These are phyloP conservation scores for Clarias platycephalus DNA, from an alignment of 2,797 vertebrate genomes.

Conservation along the genomic window DNA sequence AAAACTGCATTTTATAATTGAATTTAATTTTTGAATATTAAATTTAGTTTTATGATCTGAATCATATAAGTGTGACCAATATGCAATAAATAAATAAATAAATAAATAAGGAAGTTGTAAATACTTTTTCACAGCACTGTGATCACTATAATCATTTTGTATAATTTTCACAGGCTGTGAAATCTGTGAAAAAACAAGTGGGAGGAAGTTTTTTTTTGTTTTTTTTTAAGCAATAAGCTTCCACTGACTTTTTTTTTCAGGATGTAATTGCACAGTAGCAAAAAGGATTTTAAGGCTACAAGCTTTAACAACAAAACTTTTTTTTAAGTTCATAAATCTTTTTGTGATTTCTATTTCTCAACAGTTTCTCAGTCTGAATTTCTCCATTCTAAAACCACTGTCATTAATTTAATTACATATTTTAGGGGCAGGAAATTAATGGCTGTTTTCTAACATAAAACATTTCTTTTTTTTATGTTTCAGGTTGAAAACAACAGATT, in stretches of 20 bases:
- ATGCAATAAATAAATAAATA: too few relatives aligned
- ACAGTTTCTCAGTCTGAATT: not conserved
- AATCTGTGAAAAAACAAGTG: not conserved
- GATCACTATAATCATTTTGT: not conserved
- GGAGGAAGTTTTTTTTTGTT: not conserved
- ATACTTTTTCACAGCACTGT: too few relatives aligned
- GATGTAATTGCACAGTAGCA: not conserved
- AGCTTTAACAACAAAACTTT: not conserved
- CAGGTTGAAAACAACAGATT: constrained; percentile 73
- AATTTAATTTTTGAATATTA: too few relatives aligned
- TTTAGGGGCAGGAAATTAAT: not conserved
- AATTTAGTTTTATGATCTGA: too few relatives aligned
- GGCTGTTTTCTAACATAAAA: not conserved
- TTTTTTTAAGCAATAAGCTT: not conserved
- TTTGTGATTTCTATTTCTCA: not conserved
- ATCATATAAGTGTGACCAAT: too few relatives aligned
- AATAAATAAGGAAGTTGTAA: too few relatives aligned
- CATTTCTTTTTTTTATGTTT: not conserved
- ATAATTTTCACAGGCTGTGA: not conserved
- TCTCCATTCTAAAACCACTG: not conserved
- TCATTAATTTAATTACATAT: not conserved
- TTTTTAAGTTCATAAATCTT: not conserved
- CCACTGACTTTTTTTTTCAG: not conserved
- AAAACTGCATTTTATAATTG: too few relatives aligned
- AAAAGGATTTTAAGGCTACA: not conserved